Evolutionary conservation across 2,113 vertebrate genomes (phyloP), one percentile per base, ranked within the genome.

Genomic region (Tenrec ecaudatus): DNA sequence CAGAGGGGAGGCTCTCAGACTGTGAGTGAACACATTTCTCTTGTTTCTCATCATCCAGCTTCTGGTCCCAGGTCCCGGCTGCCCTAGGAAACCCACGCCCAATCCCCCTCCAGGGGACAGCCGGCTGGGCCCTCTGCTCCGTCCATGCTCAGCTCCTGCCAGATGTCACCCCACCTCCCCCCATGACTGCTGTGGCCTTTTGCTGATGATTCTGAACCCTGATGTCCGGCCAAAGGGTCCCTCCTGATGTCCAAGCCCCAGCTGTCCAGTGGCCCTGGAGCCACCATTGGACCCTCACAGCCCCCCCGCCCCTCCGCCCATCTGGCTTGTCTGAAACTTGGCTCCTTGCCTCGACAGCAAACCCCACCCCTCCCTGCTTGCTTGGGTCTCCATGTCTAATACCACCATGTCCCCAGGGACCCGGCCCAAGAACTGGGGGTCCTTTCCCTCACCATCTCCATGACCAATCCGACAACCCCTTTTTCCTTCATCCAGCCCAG

Each of bases 111-210:
- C 40, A 40, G 6, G 10, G 23, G 17, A 27, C 36, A 0, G 19
- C 43, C 12, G 47, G 47, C 47, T 19, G 83, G 60, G 20, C 8
- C 64, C 64, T 6, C 36, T 47, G 43, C 66, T 64, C 62, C 4
- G 17, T 60, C 58, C 12, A 9, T 0, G 1, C 43, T 43, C 19
- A 27, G 10, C 36, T 27, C 47, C 19, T 2, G 5, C 5, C 4
- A n/a, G 15, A 2, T 16, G 22, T 29, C 22, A 58, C 40, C 80
- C 36, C n/a, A n/a, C n/a, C n/a, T n/a, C n/a, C n/a, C 4, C 2
- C 38, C 1, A 0, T 1, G 4, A 47, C 68, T 53, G 17, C 43
- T 47, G 4, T 16, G 10, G 80, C 80, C 22, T 5, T 8, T 75
- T 75, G 19, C 83, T 22, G 40, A 27, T 31, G 6, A 29, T 10